Evolutionary conservation across 2,888 invertebrate species (phyloP).

Genomic region (Anarsia innoxiella): DNA sequence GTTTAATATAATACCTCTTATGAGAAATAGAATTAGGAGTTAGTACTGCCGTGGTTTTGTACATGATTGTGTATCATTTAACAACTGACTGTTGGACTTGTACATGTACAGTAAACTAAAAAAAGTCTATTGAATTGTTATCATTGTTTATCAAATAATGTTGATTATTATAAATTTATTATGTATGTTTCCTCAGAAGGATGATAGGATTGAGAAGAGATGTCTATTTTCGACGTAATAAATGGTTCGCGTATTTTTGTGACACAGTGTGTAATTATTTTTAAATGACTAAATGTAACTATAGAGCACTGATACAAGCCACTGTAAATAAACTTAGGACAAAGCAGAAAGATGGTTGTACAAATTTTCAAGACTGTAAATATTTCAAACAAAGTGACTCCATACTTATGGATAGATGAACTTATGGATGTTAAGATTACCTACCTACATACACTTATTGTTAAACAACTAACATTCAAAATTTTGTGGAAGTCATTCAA

Average conservation of each 20-base stretch:
- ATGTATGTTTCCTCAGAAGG: constrained; percentile 62
- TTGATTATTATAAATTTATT: constrained; percentile 71
- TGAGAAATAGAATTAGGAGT: constrained; percentile 21
- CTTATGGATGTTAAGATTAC: no score
- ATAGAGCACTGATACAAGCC: constrained; percentile 46
- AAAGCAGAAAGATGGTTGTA: constrained; percentile 55
- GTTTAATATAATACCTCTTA: constrained; percentile 4
- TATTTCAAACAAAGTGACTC: constrained; percentile 28
- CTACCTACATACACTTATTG: no score
- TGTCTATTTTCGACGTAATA: constrained; percentile 68
- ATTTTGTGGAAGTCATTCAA: no score
- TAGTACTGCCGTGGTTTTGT: constrained; percentile 27
- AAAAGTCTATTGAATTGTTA: constrained; percentile 68
- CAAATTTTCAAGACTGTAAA: constrained; percentile 69
- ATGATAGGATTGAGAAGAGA: constrained; percentile 57
- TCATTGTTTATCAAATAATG: constrained; percentile 69
- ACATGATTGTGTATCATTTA: constrained; percentile 40
- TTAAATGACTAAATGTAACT: constrained; percentile 56
- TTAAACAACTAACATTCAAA: no score
- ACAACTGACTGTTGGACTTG: constrained; percentile 61
- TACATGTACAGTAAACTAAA: constrained; percentile 56
- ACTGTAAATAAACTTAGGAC: constrained; percentile 49
- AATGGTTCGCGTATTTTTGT: constrained; percentile 66
- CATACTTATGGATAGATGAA: no score
- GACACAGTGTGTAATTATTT: constrained; percentile 64